These are phyloP conservation scores for Cossypha niveicapilla DNA, from an alignment of 2,797 vertebrate species.

Conservation along the genomic window DNA sequence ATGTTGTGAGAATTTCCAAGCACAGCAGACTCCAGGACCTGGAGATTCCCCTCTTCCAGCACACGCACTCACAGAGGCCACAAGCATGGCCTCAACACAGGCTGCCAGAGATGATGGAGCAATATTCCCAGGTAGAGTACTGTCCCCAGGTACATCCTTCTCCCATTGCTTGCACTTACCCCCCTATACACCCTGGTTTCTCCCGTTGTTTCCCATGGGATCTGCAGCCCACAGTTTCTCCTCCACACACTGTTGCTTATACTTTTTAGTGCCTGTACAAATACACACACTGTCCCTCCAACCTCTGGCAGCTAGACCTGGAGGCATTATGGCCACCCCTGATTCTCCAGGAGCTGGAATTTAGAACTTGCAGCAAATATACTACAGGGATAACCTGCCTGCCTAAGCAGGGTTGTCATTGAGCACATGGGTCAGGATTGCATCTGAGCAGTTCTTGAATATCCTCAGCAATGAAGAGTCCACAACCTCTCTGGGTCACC, in stretches of 20 bases:
- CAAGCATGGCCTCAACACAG: fast-evolving
- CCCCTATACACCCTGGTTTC: fast-evolving
- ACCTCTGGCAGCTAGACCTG: neutral
- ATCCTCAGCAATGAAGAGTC: neutral
- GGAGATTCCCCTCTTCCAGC: neutral
- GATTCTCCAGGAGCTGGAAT: neutral
- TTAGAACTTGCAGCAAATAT: neutral
- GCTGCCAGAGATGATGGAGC: neutral
- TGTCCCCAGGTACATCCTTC: neutral
- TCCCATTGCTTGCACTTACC: neutral
- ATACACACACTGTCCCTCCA: neutral
- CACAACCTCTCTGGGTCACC: neutral
- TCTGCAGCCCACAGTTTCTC: neutral
- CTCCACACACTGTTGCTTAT: fast-evolving
- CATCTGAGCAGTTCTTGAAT: neutral
- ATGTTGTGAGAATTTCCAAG: neutral
- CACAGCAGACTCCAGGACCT: neutral
- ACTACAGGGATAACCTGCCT: neutral
- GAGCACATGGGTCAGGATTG: neutral
- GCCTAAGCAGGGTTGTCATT: neutral
- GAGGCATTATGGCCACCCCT: neutral
- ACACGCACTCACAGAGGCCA: neutral
- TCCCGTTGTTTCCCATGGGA: neutral
- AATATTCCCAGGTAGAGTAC: too few species aligned
- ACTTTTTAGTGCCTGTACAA: neutral